phyloP scores from a whole-genome alignment of 2,888 invertebrate genomes.

The Tipula unca region DNA sequence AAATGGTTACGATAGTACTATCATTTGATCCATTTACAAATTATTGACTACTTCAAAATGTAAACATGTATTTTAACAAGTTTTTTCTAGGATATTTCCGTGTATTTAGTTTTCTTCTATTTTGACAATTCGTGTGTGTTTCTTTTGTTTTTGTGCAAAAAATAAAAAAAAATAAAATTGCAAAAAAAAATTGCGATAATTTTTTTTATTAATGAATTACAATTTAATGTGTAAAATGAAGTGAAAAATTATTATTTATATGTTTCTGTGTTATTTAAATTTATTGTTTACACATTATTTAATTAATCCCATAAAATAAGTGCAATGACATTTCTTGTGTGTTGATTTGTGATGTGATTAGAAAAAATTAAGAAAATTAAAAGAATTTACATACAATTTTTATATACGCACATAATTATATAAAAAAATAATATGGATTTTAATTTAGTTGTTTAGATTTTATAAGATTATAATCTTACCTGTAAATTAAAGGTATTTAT shows the following conservation, averaged over 20 bases:
- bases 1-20: not conserved
- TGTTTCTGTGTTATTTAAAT: not conserved
- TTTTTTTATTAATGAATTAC: not conserved
- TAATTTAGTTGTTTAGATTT: not conserved
- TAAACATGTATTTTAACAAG: not conserved
- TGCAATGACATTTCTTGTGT: not conserved
- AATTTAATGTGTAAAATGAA: not conserved
- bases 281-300: not conserved
- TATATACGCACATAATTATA: not conserved
- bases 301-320: not conserved
- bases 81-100: not conserved
- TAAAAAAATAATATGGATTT: not conserved
- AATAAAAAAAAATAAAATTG: no score
- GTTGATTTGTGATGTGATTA: not conserved
- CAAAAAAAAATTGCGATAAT: not conserved
- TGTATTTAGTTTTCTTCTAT: not conserved
- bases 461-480: not conserved
- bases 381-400: not conserved
- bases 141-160: constrained; percentile 3
- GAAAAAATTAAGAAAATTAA: not conserved
- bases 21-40: not conserved
- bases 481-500: not conserved
- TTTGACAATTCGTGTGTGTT: not conserved
- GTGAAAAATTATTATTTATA: not conserved
- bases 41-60: not conserved